Evolutionary conservation across 2,113 vertebrate genomes (phyloP).

Genomic region (Mesocricetus auratus): DNA sequence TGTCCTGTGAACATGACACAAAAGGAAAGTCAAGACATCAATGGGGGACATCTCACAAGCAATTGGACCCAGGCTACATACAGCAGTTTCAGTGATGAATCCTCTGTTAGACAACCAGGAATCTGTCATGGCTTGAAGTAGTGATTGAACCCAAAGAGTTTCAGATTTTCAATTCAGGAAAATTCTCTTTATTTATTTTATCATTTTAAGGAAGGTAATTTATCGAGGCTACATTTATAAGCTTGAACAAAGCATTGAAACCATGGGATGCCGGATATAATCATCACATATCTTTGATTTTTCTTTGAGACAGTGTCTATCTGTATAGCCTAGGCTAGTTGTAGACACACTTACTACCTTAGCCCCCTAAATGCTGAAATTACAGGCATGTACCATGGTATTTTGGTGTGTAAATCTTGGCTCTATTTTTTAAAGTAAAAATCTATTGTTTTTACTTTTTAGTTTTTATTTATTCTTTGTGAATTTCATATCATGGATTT

Average conservation of each 20-base stretch:
- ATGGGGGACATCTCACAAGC: background rate
- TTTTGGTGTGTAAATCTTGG: too few relatives aligned
- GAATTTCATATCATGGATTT: too few relatives aligned
- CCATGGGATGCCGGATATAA: background rate
- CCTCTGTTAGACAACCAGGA: background rate
- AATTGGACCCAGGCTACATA: background rate
- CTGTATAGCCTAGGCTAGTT: background rate
- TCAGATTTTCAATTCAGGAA: background rate
- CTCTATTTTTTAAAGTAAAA: background rate
- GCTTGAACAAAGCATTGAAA: background rate
- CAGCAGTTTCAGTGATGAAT: background rate
- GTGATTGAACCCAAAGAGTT: background rate
- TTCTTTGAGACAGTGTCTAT: background rate
- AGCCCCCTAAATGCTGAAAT: background rate
- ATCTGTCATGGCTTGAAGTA: background rate
- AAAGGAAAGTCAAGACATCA: background rate
- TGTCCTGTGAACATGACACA: background rate
- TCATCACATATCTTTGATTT: background rate
- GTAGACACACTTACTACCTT: background rate
- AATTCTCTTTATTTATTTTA: background rate
- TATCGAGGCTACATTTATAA: background rate
- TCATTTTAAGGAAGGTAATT: background rate
- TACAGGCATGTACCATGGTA: background rate
- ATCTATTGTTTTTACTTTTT: background rate
- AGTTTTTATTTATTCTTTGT: background rate